A percentile compares a stretch with the other conserved stretches of the same genome.
phyloP scores from a whole-genome alignment of 2,113 vertebrate genomes.

The Mesembrinibis cayennensis region DNA sequence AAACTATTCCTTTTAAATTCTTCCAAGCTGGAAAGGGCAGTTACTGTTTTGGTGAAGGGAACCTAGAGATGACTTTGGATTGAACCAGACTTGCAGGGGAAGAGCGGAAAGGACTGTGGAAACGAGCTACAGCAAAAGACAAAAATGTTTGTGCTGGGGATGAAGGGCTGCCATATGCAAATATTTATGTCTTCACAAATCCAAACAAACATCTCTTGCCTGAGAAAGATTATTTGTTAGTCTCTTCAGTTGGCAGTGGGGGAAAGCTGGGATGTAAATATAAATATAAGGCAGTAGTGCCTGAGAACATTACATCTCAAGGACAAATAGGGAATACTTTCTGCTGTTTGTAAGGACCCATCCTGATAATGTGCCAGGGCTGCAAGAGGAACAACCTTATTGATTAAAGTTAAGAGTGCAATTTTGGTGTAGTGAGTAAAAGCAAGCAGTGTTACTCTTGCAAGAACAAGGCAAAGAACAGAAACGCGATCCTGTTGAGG shows the following conservation, averaged over 20 bases:
- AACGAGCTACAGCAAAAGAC: neutral
- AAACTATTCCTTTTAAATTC: neutral
- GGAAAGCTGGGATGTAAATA: neutral
- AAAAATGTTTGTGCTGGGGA: neutral
- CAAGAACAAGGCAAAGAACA: neutral
- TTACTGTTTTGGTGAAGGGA: neutral
- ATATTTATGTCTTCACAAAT: neutral
- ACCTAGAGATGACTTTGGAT: neutral
- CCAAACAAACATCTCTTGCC: neutral
- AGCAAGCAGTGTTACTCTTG: neutral
- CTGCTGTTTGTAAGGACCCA: neutral
- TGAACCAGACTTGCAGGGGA: neutral
- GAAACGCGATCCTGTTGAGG: neutral
- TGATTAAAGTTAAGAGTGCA: neutral
- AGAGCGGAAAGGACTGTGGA: neutral
- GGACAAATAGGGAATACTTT: neutral
- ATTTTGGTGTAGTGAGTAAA: neutral
- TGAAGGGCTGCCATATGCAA: neutral
- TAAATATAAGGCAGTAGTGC: neutral
- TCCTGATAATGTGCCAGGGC: neutral
- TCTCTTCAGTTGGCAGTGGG: neutral
- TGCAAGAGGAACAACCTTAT: neutral
- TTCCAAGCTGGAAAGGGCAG: neutral
- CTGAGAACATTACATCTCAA: neutral
- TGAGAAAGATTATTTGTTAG: neutral